These are phyloP conservation scores for Pelodiscus sinensis DNA, from an alignment of 2,113 vertebrate genomes.

Conservation along the genomic window DNA sequence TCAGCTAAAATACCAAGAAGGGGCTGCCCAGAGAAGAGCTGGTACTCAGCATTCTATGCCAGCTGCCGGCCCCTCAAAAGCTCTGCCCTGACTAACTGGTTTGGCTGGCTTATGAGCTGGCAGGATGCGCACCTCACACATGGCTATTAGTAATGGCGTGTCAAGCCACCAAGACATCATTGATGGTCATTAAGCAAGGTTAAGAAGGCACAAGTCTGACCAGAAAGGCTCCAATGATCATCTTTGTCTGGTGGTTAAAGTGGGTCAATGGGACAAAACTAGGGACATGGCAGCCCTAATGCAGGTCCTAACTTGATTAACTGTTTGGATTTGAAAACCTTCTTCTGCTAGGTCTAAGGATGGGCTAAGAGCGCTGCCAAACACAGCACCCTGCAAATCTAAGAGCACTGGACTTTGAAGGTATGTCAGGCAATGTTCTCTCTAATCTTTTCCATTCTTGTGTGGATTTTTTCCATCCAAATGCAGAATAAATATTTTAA, in stretches of 20 bases:
- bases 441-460: too few species aligned
- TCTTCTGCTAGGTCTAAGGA: not conserved
- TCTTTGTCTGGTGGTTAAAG: not conserved
- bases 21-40: conserved; percentile 15
- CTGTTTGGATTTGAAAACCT: not conserved
- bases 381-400: accelerated
- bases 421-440: too few species aligned
- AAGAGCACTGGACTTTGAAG: accelerated
- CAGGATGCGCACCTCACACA: conserved; percentile 54
- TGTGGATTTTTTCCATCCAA: too few species aligned
- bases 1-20: not conserved
- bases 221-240: conserved; percentile 5
- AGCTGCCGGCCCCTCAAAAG: conserved; percentile 51
- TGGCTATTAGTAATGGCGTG: conserved; percentile 19
- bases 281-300: not conserved
- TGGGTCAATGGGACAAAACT: not conserved
- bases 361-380: not conserved
- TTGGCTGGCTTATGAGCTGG: conserved; percentile 48
- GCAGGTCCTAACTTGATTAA: not conserved
- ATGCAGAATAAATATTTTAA: too few species aligned
- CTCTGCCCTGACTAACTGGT: conserved; percentile 53
- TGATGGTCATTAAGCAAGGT: conserved; percentile 57
- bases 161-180: conserved; percentile 58
- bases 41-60: not conserved
- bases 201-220: conserved; percentile 46